Evolutionary conservation across 2,888 invertebrate species (phyloP), one percentile per base, ranked within the genome.

Genomic region (Resseliella maxima): DNA sequence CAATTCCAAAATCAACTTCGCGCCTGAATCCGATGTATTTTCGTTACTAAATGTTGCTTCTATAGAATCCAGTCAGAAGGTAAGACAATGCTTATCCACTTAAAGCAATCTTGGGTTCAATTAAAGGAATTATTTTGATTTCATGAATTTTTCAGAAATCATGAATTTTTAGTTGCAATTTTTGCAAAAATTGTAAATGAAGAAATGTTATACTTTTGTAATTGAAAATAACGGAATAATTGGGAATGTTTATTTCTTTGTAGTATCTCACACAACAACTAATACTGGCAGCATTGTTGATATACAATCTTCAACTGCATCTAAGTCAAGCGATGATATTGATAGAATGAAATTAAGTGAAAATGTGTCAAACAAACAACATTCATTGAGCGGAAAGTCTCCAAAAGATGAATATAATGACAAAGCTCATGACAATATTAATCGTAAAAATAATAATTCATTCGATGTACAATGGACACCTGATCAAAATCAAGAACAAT

Each of bases 401-500:
- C 31, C 21, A 15, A 72, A 72, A 72, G 72, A 59, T 8, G 15
- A 59, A 24, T 8, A n/a, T 41, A 15, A 1, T 41, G 85, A 85
- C 0, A 85, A 85, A 45, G 21, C n/a, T 8, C 36, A 83, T 21
- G 38, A 38, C 21, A 36, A 35, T 2, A 5, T 41, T 27, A 12
- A 59, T 54, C 86, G 86, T 12, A 86, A 86, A n/a, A 86, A 31
- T 36, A 86, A 59, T 21, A 86, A 72, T 35, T 72, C 72, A 31
- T 31, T 72, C 72, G 72, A 72, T 72, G 72, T 0, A 6, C 31
- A 2, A 15, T 72, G 31, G 72, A 31, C n/a, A 5, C 2, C 72
- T 31, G 72, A 72, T 31, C 15, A 27, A 31, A 72, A 72, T 15
- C 31, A 2, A 15, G 72, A 45, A n/a, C n/a, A 35, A 36, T 36